Evolutionary conservation across 2,797 vertebrate species (phyloP), one percentile per base, ranked within the genome.

Genomic region (Pogoniulus pusillus): DNA sequence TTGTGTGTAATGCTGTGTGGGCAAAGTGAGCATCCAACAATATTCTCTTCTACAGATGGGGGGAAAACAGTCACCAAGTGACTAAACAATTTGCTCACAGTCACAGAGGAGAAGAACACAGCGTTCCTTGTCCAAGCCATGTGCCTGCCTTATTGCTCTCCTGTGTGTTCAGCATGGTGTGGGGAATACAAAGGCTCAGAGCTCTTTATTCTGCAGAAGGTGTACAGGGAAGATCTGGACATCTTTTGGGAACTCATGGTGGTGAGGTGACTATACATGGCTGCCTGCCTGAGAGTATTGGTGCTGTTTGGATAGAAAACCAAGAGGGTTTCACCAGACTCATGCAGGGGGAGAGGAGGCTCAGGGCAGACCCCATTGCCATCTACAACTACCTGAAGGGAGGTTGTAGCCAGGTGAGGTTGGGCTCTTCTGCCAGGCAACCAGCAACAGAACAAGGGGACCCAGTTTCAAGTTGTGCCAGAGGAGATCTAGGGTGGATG

Each of bases 21-120:
- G 93, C 90, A 95, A 96, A 96, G 91, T 90, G 91, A 95, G 88
- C 94, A 93, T 84, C 90, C 90, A 62, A 29, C 58, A 37, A 87
- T 43, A 85, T 91, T 93, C 81, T 30, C 55, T 92, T 90, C 89
- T 79, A 82, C 89, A 93, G 92, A 92, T 86, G 92, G 85, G 92
- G 85, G 71, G 88, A 62, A 91, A 88, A 77, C 83, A 90, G 94
- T 92, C 94, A 96, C 85, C 75, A 82, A 85, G 92, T 77, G 83
- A 93, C 77, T 93, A 80, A 95, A 91, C 87, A 75, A 87, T 90
- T 60, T 89, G 87, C 83, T 88, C 2, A 8, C 54, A 89, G 89
- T 90, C 91, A 89, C 75, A 83, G 2, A 83, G 53, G 68, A 87
- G 85, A 53, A 18, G 79, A 96, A 89, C 75, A 57, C 16, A 51